These are phyloP conservation scores for Polydrusus pterygomalis DNA, from an alignment of 2,888 invertebrate genomes.

Conservation along the genomic window DNA sequence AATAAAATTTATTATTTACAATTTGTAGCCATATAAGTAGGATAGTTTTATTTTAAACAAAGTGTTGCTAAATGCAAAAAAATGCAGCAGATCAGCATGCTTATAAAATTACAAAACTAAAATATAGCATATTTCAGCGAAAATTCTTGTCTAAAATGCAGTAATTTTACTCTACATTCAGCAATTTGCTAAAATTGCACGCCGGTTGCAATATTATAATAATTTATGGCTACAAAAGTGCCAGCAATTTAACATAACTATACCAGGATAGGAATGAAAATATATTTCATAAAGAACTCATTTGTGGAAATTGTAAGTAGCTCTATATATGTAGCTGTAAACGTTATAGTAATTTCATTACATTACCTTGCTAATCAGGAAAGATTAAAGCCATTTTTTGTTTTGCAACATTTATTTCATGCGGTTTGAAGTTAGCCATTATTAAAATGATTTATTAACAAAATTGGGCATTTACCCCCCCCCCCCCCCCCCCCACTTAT, in stretches of 20 bases:
- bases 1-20: no score
- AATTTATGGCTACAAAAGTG: constrained; percentile 16
- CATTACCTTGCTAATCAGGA: no score
- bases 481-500: no score
- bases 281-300: not conserved
- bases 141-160: constrained; percentile 18
- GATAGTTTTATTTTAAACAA: not conserved
- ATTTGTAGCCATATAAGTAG: not conserved
- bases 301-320: no score
- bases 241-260: constrained; percentile 8
- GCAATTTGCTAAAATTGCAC: constrained; percentile 24
- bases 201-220: constrained; percentile 5
- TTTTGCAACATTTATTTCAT: no score
- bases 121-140: constrained; percentile 15
- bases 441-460: no score
- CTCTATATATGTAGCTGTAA: no score
- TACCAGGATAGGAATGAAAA: constrained; percentile 7
- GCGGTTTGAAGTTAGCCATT: no score
- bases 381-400: no score
- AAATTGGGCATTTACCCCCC: no score
- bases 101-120: constrained; percentile 16
- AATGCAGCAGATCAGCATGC: constrained; percentile 20
- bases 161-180: constrained; percentile 6
- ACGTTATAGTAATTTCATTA: no score
- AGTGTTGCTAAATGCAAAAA: constrained; percentile 15